Percentiles rank a stretch among this genome's conserved stretches.
These are phyloP conservation scores for Drosophila cracens DNA, from an alignment of 2,888 invertebrate genomes.

Conservation along the genomic window DNA sequence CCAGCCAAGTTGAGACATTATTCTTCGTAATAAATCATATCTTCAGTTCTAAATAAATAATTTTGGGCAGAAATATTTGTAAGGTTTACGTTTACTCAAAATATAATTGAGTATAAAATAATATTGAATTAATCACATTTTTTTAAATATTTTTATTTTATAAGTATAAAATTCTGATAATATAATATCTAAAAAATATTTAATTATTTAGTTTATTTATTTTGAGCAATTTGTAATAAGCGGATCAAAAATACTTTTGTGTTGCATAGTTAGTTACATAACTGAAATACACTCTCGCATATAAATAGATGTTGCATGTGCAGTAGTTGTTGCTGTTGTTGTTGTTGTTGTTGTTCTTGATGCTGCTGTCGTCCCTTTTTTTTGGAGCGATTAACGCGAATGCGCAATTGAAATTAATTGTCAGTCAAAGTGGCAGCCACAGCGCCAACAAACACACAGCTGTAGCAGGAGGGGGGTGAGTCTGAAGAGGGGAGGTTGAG, in stretches of 20 bases:
- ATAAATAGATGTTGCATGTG: constrained; percentile 25
- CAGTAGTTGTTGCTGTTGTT: constrained; percentile 12
- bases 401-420: constrained; percentile 80
- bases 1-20: background rate
- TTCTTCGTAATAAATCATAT: too few species aligned
- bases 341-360: constrained; percentile 20
- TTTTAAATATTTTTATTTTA: background rate
- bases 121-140: background rate
- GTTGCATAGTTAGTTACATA: background rate
- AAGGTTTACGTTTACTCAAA: background rate
- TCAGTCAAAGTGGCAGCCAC: constrained; percentile 73
- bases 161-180: background rate
- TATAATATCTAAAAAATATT: background rate
- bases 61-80: background rate
- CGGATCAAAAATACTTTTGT: background rate
- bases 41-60: background rate
- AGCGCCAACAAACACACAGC: constrained; percentile 30
- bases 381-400: constrained; percentile 77
- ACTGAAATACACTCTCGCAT: background rate
- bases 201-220: background rate
- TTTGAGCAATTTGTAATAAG: background rate
- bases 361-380: constrained; percentile 39
- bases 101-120: background rate
- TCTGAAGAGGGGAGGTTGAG: background rate
- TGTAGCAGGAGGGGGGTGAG: background rate